Percentiles rank a stretch among this genome's conserved stretches.
Evolutionary conservation across 1,140 invertebrate species (phyloP).

Genomic region (Apocrypta bakeri): DNA sequence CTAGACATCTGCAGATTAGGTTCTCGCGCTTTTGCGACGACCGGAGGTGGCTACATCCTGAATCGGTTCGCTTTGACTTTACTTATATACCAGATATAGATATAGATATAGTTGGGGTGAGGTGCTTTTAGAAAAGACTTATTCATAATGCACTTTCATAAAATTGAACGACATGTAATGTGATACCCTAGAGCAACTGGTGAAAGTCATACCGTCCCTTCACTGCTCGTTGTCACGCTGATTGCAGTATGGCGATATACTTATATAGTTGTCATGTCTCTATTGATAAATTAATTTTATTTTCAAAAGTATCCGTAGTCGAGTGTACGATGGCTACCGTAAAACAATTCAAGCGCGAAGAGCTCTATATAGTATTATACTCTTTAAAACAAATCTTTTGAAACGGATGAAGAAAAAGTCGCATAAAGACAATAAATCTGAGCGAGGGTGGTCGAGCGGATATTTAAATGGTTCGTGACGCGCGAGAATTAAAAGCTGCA

Average conservation of each 20-base stretch:
- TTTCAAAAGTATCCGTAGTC: neutral
- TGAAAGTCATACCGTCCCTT: slow-evolving; percentile 11
- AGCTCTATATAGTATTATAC: neutral
- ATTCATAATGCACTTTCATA: neutral
- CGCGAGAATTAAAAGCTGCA: neutral
- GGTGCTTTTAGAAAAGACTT: neutral
- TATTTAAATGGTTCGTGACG: neutral
- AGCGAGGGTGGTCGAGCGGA: neutral
- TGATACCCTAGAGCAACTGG: neutral
- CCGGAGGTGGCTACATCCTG: neutral
- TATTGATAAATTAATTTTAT: neutral
- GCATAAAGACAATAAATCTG: neutral
- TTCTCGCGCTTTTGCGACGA: slow-evolving; percentile 34
- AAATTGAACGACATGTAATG: slow-evolving; percentile 20
- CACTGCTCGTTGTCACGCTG: neutral
- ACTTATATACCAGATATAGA: neutral
- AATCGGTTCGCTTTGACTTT: neutral
- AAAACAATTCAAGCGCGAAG: neutral
- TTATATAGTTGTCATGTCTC: neutral
- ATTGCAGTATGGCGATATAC: neutral
- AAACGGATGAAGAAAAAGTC: neutral
- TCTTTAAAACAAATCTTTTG: neutral
- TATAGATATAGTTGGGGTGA: too few relatives aligned
- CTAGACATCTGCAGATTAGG: slow-evolving; percentile 65
- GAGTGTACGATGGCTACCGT: neutral